Base-by-base conservation (phyloP, 2,113 vertebrate genomes). In the Acanthochromis polyacanthus region DNA sequence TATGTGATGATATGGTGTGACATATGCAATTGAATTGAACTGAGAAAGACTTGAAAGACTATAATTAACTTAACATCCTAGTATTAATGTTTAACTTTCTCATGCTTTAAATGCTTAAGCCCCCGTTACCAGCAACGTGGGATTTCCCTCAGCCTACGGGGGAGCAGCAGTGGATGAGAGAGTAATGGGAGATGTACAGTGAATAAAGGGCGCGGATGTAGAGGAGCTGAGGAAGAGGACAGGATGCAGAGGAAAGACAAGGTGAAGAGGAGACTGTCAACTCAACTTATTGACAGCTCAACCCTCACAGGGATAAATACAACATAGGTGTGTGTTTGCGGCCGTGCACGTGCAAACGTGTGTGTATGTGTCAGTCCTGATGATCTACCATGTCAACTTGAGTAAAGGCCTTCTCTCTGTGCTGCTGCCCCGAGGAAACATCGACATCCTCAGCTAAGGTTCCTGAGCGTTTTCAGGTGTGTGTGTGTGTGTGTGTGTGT, bases 271-370 rank as follows among this genome's bases (percentile, higher is more conserved):
- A 85, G 59, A 80, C 82, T 84, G 88, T 87, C 87, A 71, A 68
- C 66, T 88, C 80, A 68, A 81, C 71, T 90, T 90, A 87, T 91
- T 62, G 81, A 93, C 88, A 90, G 80, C 78, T 75, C 64, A 25
- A 25, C 19, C 64, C 86, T 80, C 81, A 3, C 23, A 36, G 84
- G 86, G 82, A 88, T 72, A 72, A 86, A 90, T 61, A 73, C 73
- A 78, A 55, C 75, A 22, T 53, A 52, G 67, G 48, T 61, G 23
- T 77, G 53, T 51, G 2, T 40, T 46, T 1, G 46, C 22, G 71
- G 0, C 0, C 0, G 5, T 40, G 61, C 10, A 45, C 19, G 36
- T 5, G 5, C 40, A 15, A 3, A 3, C 40, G 40, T 43, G 40
- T 71, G 56, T 28, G 78, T 32, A 40, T 10, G 36, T 56, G 82